phyloP scores from a whole-genome alignment of 2,888 invertebrate species.

The Protophormia terraenovae region DNA sequence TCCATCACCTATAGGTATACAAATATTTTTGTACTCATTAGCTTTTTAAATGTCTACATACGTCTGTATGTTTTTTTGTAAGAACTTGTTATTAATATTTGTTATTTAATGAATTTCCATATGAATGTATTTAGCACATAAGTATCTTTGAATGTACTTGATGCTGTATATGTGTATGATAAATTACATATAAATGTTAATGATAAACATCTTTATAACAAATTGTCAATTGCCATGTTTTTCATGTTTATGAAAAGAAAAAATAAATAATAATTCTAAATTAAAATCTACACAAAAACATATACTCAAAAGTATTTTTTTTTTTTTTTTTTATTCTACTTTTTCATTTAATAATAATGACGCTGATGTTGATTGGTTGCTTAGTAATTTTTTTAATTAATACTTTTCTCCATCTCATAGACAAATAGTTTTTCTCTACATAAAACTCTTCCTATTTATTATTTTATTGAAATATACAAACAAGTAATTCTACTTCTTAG shows the following conservation, averaged over 20 bases:
- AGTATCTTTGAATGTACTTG: neutral
- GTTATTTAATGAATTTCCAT: constrained; percentile 7
- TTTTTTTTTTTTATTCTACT: neutral
- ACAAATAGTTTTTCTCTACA: constrained; percentile 1
- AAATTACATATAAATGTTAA: neutral
- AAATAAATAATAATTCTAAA: neutral
- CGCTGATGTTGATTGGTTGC: constrained; percentile 19
- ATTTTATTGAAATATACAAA: neutral
- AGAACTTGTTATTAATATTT: constrained; percentile 13
- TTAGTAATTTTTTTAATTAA: constrained; percentile 37
- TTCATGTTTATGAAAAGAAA: neutral
- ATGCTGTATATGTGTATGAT: neutral
- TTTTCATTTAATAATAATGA: neutral
- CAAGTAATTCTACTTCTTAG: neutral
- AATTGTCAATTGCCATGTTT: constrained; percentile 45
- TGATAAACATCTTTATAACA: constrained; percentile 27
- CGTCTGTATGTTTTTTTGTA: neutral
- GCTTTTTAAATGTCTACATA: neutral
- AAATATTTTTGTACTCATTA: constrained; percentile 17
- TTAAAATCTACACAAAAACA: neutral
- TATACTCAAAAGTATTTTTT: neutral
- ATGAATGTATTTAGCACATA: neutral
- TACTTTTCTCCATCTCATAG: neutral
- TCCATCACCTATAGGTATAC: neutral
- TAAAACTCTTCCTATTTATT: neutral